phyloP scores from a whole-genome alignment of 2,797 vertebrate species.

The Diplodus puntazzo region DNA sequence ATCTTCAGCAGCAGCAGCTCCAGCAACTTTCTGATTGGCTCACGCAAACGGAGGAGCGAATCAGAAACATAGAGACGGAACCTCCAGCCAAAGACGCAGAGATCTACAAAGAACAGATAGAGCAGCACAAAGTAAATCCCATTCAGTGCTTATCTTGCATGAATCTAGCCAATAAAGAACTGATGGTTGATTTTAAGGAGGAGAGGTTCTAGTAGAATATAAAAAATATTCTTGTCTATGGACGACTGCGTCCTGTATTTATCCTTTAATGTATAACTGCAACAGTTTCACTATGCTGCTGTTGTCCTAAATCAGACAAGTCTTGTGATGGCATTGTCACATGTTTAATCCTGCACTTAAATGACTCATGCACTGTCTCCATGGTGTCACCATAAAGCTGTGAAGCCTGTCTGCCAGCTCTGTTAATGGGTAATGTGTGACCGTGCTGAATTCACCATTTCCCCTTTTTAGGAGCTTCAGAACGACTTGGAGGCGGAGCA shows the following conservation, averaged over 20 bases:
- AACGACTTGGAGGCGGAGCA: conserved; percentile 95
- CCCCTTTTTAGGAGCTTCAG: conserved; percentile 88
- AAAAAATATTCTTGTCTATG: too few relatives aligned
- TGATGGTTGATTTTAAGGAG: not conserved
- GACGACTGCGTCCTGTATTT: too few relatives aligned
- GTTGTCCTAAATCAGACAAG: conserved; percentile 9
- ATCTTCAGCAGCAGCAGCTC: conserved; percentile 95
- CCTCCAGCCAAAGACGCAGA: conserved; percentile 84
- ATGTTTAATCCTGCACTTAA: conserved; percentile 3
- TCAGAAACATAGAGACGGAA: conserved; percentile 91
- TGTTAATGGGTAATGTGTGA: conserved; percentile 52
- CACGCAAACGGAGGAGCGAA: conserved; percentile 91
- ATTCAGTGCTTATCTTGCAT: not conserved
- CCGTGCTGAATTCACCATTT: conserved; percentile 32
- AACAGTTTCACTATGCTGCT: not conserved
- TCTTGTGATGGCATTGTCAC: conserved; percentile 19
- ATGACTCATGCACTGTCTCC: not conserved
- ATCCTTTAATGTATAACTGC: not conserved
- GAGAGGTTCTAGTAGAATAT: too few relatives aligned
- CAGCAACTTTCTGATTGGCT: conserved; percentile 97
- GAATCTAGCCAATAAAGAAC: not conserved
- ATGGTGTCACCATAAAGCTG: not conserved
- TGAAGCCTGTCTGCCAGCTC: conserved; percentile 18
- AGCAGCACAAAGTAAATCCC: conserved; percentile 93
- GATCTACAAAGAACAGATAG: conserved; percentile 89